Conservation (phyloP, 2,113 vertebrate genomes). For the Leptobrachium ailaonicum region DNA sequence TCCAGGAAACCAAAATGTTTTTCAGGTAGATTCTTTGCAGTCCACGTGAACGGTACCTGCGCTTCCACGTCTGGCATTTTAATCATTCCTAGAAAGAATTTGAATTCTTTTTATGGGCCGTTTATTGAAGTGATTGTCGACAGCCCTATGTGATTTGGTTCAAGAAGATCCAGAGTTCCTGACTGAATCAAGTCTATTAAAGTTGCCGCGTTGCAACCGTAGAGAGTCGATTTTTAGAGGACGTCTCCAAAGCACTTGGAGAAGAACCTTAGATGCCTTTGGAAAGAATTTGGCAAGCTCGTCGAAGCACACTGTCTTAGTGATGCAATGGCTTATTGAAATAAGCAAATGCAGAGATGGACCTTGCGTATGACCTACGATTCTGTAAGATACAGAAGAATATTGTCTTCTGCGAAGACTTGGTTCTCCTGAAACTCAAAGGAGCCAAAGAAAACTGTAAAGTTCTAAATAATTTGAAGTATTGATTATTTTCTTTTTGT, state of each 20-base stretch:
- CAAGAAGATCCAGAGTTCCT: conserved; percentile 21
- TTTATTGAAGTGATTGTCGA: conserved; percentile 34
- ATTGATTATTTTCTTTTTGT: conserved; percentile 55
- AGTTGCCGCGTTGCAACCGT: conserved; percentile 5
- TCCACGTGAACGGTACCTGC: conserved; percentile 83
- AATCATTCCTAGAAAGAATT: conserved; percentile 62
- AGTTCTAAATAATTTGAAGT: conserved; percentile 72
- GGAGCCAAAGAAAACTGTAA: conserved; percentile 78
- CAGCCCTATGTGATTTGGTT: conserved; percentile 30
- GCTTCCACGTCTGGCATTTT: conserved; percentile 47
- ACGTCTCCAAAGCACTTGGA: conserved; percentile 15
- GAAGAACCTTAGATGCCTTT: conserved; percentile 33
- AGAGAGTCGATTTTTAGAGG: background rate
- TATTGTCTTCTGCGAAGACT: conserved; percentile 96
- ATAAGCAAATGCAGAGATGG: conserved; percentile 63
- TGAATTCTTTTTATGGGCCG: conserved; percentile 66
- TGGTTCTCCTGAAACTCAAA: conserved; percentile 66
- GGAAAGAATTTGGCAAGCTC: conserved; percentile 54
- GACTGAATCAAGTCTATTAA: conserved; percentile 22
- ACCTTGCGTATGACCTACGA: conserved; percentile 57
- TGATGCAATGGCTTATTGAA: conserved; percentile 58
- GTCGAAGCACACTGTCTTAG: conserved; percentile 49
- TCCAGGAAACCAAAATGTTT: conserved; percentile 97
- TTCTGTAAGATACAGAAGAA: conserved; percentile 56
- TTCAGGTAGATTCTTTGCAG: conserved; percentile 92